These are phyloP conservation scores for Chaetodon trifasciatus DNA, from an alignment of 2,797 vertebrate species.

Conservation along the genomic window DNA sequence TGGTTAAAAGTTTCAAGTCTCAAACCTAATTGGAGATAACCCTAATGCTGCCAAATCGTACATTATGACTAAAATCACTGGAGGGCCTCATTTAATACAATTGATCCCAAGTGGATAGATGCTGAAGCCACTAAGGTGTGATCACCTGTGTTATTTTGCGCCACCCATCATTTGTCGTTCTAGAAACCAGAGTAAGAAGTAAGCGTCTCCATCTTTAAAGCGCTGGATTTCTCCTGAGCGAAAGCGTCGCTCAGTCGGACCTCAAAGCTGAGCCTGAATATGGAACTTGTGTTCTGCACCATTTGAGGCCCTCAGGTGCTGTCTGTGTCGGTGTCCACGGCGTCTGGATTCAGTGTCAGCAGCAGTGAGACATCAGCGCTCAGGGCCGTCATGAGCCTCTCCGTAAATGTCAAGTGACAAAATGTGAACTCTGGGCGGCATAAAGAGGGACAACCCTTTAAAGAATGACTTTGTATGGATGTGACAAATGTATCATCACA, in stretches of 20 bases:
- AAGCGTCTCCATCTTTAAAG: not conserved
- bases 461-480: slow-evolving; percentile 76
- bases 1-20: not conserved
- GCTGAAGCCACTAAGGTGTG: not conserved
- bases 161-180: not conserved
- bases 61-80: not conserved
- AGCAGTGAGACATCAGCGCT: slow-evolving; percentile 74
- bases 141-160: not conserved
- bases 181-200: not conserved
- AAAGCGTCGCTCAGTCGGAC: slow-evolving; percentile 16
- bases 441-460: slow-evolving; percentile 74
- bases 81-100: not conserved
- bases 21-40: not conserved
- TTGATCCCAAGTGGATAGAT: not conserved
- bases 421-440: slow-evolving; percentile 77
- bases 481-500: slow-evolving; percentile 80
- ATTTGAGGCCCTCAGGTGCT: slow-evolving; percentile 53
- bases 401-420: slow-evolving; percentile 83
- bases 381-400: slow-evolving; percentile 67
- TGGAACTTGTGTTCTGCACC: slow-evolving; percentile 39
- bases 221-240: not conserved
- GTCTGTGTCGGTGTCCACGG: slow-evolving; percentile 58
- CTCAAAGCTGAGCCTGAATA: slow-evolving; percentile 37
- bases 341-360: slow-evolving; percentile 65
- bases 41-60: not conserved